Percentiles rank a stretch among this genome's conserved stretches.
Conservation (phyloP, 2,888 invertebrate genomes). For the Mechanitis messenoides region DNA sequence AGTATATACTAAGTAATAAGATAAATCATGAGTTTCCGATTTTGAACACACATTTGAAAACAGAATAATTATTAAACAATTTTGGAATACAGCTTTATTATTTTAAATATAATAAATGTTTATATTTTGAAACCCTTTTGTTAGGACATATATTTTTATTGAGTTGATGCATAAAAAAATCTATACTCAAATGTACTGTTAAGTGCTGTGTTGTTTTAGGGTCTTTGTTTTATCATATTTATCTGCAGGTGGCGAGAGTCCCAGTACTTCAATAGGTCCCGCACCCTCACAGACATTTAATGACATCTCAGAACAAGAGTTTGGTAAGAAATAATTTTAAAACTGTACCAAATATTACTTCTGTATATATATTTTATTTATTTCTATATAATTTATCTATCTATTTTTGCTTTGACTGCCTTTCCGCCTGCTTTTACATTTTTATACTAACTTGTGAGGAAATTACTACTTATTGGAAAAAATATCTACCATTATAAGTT, state of each 20-base stretch:
- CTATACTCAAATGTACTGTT: too few relatives aligned
- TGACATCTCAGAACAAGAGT: constrained; percentile 60
- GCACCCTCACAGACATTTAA: constrained; percentile 45
- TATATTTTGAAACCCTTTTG: too few relatives aligned
- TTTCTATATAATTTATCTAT: constrained; percentile 6
- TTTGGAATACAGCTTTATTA: too few relatives aligned
- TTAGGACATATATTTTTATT: too few relatives aligned
- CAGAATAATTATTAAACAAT: too few relatives aligned
- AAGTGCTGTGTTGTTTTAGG: constrained; percentile 6
- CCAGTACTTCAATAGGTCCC: constrained; percentile 51
- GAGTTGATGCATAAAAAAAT: too few relatives aligned
- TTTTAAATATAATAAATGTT: too few relatives aligned
- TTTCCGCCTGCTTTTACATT: constrained; percentile 6
- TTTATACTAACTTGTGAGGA: not conserved
- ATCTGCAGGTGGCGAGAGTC: constrained; percentile 61
- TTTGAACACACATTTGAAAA: too few relatives aligned
- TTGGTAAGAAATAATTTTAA: constrained; percentile 52
- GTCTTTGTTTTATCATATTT: constrained; percentile 23
- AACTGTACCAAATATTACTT: constrained; percentile 10
- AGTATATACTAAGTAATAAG: too few relatives aligned
- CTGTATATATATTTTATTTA: constrained; percentile 1
- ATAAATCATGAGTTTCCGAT: too few relatives aligned
- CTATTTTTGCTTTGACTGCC: constrained; percentile 6
- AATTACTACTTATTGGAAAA: not conserved
- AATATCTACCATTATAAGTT: constrained; percentile 6